These are phyloP conservation scores for Anguilla marmorata DNA, from an alignment of 2,797 vertebrate genomes.

Conservation along the genomic window DNA sequence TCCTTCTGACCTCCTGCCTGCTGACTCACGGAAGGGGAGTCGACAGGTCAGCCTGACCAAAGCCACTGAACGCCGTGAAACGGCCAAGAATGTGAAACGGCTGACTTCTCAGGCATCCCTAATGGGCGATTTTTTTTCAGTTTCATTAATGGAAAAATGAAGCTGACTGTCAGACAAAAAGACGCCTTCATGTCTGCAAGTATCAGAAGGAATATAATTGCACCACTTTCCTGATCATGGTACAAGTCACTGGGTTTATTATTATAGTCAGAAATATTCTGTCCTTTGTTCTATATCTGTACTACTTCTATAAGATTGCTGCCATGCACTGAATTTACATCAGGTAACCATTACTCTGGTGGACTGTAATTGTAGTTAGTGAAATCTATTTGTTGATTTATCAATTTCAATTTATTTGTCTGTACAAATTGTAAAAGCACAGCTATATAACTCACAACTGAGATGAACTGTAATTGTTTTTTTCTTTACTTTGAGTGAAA, in stretches of 20 bases:
- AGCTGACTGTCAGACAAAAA: too few species aligned
- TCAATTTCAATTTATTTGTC: background rate
- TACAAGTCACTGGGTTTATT: background rate
- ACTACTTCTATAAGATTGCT: background rate
- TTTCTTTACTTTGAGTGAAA: background rate
- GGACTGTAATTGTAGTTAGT: background rate
- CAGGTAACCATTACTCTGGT: background rate
- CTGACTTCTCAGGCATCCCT: background rate
- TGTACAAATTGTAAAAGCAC: background rate
- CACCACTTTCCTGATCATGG: background rate
- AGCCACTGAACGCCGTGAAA: background rate
- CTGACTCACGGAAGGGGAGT: background rate
- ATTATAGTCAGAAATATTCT: background rate
- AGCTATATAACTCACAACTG: background rate
- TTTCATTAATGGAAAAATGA: background rate
- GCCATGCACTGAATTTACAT: slow-evolving; percentile 17
- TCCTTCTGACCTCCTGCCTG: background rate
- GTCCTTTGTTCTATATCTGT: slow-evolving; percentile 8
- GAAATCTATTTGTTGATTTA: slow-evolving; percentile 2
- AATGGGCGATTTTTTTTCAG: background rate
- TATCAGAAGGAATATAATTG: background rate
- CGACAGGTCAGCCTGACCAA: background rate
- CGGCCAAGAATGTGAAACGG: background rate
- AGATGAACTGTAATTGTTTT: background rate
- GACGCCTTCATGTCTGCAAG: background rate